Evolutionary conservation across 2,888 invertebrate genomes (phyloP).

Genomic region (Amiota communis): DNA sequence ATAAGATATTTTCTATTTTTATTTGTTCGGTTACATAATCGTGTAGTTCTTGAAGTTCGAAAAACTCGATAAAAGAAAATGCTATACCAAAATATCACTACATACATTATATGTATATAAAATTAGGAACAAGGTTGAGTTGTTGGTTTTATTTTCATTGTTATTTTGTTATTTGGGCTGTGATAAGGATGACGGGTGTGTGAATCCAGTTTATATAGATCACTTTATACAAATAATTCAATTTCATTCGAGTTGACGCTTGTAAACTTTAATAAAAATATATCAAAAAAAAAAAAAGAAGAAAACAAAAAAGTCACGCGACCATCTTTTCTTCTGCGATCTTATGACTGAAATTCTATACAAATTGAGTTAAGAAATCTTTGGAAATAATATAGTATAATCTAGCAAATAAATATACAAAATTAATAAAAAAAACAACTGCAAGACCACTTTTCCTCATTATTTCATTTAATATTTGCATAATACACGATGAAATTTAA

Average conservation of each 20-base stretch:
- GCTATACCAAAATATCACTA: no score
- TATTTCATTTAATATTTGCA: constrained; percentile 18
- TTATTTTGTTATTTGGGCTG: not conserved
- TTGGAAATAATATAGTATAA: no score
- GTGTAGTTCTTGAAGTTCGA: no score
- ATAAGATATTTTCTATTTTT: no score
- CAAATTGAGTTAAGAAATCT: not conserved
- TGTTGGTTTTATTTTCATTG: constrained; percentile 8
- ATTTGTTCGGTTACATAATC: no score
- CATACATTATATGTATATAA: no score
- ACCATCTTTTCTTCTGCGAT: not conserved
- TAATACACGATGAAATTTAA: not conserved
- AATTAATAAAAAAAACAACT: not conserved
- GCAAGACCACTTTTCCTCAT: not conserved
- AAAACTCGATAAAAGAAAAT: no score
- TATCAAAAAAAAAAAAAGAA: not conserved
- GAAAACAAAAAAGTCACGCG: not conserved
- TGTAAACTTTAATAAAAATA: not conserved
- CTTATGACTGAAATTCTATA: constrained; percentile 8
- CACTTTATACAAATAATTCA: no score
- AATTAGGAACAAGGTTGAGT: no score
- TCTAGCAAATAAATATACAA: not conserved
- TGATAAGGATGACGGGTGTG: not conserved
- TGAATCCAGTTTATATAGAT: no score
- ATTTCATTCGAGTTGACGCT: no score